Evolutionary conservation across 2,113 vertebrate genomes (phyloP).

Genomic region (Syngnathoides biaculeatus): DNA sequence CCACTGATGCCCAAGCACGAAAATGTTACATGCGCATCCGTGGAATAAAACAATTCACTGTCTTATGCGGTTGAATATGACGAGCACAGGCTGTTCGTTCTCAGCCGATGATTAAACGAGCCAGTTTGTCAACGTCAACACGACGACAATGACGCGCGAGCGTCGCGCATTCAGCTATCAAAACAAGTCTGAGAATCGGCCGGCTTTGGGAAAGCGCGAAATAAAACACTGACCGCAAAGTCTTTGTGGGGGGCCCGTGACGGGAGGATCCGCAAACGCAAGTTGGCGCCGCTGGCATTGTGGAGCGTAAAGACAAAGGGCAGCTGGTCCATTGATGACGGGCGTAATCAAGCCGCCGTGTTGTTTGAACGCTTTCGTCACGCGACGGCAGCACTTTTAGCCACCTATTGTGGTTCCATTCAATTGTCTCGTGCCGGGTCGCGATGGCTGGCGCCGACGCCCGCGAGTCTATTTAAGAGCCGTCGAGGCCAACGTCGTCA

Average conservation of each 20-base stretch:
- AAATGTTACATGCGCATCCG: no score
- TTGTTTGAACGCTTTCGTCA: conserved; percentile 45
- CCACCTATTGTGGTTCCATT: conserved; percentile 4
- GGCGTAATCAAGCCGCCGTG: conserved; percentile 3
- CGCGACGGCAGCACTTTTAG: background rate
- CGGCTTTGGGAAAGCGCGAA: background rate
- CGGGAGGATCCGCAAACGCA: background rate
- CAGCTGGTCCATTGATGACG: conserved; percentile 28
- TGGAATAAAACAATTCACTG: background rate
- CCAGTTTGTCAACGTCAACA: background rate
- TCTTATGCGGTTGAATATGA: background rate
- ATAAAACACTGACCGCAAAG: background rate
- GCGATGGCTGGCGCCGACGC: conserved; percentile 2
- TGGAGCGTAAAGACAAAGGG: conserved; percentile 14
- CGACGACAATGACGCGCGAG: background rate
- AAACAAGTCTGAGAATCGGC: background rate
- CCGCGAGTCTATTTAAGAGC: conserved; percentile 42
- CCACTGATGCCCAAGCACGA: no score
- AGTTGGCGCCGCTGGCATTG: conserved; percentile 3
- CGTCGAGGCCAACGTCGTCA: background rate
- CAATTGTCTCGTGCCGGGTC: conserved; percentile 1
- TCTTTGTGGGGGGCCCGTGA: conserved; percentile 28
- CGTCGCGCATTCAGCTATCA: background rate
- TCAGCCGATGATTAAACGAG: background rate
- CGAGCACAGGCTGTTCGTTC: background rate